These are phyloP conservation scores for Automeris io DNA, from an alignment of 2,888 invertebrate species.

Conservation along the genomic window DNA sequence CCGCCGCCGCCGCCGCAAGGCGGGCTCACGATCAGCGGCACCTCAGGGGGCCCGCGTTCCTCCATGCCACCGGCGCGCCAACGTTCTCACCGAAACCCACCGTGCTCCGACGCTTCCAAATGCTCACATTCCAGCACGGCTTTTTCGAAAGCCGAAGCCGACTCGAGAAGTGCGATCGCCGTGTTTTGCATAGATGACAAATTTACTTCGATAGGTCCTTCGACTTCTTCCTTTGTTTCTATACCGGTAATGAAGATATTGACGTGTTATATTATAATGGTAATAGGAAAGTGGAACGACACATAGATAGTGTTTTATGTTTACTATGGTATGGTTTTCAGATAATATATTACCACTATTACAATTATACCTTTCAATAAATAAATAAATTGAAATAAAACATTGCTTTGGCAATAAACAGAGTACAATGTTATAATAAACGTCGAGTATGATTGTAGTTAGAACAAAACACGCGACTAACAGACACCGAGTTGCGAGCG, in stretches of 20 bases:
- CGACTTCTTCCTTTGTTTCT: slow-evolving; percentile 25
- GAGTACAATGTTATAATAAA: slow-evolving; percentile 23
- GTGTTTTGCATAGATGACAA: slow-evolving; percentile 71
- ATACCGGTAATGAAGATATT: slow-evolving; percentile 38
- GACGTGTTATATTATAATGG: too few relatives aligned
- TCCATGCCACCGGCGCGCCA: slow-evolving; percentile 77
- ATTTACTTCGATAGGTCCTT: slow-evolving; percentile 35
- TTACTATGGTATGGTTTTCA: slow-evolving; percentile 57
- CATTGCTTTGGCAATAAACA: slow-evolving; percentile 11
- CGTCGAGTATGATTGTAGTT: slow-evolving; percentile 25
- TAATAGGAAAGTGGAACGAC: too few relatives aligned
- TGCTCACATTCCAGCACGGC: slow-evolving; percentile 72
- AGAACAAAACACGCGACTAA: slow-evolving; percentile 34
- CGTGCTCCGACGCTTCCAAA: slow-evolving; percentile 61
- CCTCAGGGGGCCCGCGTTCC: slow-evolving; percentile 72
- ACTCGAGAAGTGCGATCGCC: slow-evolving; percentile 67
- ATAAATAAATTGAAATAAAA: neutral
- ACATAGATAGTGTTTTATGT: too few relatives aligned
- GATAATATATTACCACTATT: slow-evolving; percentile 11
- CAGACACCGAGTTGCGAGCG: slow-evolving; percentile 38
- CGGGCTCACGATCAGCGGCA: slow-evolving; percentile 68
- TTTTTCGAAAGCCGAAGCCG: slow-evolving; percentile 64
- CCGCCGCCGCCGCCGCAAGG: slow-evolving; percentile 43
- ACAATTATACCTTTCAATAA: neutral
- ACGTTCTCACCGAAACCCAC: slow-evolving; percentile 74